Evolutionary conservation across 2,113 vertebrate genomes (phyloP).

Genomic region (Progne subis): DNA sequence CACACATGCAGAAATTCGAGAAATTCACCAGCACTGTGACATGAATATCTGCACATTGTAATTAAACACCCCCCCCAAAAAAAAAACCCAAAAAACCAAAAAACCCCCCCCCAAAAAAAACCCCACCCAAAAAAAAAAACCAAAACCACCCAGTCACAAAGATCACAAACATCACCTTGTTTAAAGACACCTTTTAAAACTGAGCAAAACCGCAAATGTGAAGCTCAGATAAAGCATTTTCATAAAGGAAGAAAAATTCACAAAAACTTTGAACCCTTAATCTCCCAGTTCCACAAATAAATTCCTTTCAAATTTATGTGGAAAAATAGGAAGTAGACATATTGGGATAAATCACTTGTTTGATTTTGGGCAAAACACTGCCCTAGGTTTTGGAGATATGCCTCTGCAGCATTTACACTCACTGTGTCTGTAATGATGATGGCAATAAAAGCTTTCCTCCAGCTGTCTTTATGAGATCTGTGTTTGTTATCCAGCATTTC

Average conservation of each 20-base stretch:
- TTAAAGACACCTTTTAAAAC: not conserved
- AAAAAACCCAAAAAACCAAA: too few relatives aligned
- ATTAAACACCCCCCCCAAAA: not conserved
- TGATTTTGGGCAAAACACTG: not conserved
- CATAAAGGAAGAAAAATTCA: not conserved
- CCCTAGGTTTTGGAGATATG: not conserved
- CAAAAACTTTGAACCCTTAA: not conserved
- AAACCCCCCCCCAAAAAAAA: too few relatives aligned
- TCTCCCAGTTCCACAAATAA: not conserved
- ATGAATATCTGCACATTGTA: not conserved
- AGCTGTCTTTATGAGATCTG: not conserved
- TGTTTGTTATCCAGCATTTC: not conserved
- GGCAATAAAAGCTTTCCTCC: constrained; percentile 6
- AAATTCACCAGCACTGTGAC: not conserved
- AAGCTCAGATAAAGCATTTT: not conserved
- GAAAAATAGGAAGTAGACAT: not conserved
- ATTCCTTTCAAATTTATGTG: not conserved
- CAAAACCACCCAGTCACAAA: not conserved
- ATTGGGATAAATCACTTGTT: not conserved
- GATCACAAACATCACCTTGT: not conserved
- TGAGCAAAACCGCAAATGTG: not conserved
- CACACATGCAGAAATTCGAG: not conserved
- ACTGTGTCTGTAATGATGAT: not conserved
- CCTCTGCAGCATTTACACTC: not conserved
- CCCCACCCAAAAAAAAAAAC: too few relatives aligned